Conservation (phyloP, 1,140 invertebrate species). For the Oedothorax gibbosus region DNA sequence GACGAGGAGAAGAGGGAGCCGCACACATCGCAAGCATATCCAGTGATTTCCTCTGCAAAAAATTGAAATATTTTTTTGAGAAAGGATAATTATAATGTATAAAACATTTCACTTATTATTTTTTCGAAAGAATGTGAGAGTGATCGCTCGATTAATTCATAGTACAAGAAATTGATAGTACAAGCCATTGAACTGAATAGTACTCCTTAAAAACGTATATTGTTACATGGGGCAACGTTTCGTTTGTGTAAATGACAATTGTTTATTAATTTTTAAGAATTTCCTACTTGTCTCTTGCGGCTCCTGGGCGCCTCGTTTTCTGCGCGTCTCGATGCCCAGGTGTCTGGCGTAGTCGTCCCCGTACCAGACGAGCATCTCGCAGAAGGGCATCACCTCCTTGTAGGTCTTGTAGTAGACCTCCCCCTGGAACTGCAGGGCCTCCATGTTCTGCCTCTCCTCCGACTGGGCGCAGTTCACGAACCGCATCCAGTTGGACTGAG, state of each 20-base stretch:
- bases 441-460: slow-evolving; percentile 72
- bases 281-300: too few species aligned
- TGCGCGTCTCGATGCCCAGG: not conserved
- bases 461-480: slow-evolving; percentile 74
- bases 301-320: too few species aligned
- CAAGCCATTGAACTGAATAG: not conserved
- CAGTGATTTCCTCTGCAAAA: not conserved
- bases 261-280: not conserved
- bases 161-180: not conserved
- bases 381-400: not conserved
- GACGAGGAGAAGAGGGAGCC: not conserved
- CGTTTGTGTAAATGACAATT: not conserved
- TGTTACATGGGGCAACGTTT: not conserved
- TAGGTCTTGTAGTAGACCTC: slow-evolving; percentile 72
- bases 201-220: not conserved
- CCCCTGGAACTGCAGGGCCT: slow-evolving; percentile 73
- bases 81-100: not conserved
- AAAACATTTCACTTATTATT: not conserved
- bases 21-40: not conserved
- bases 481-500: slow-evolving; percentile 73
- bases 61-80: not conserved
- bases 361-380: slow-evolving; percentile 71
- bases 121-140: not conserved
- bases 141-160: not conserved
- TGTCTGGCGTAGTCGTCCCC: slow-evolving; percentile 63